Conservation (phyloP, 2,113 vertebrate species). For the Euleptes europaea region DNA sequence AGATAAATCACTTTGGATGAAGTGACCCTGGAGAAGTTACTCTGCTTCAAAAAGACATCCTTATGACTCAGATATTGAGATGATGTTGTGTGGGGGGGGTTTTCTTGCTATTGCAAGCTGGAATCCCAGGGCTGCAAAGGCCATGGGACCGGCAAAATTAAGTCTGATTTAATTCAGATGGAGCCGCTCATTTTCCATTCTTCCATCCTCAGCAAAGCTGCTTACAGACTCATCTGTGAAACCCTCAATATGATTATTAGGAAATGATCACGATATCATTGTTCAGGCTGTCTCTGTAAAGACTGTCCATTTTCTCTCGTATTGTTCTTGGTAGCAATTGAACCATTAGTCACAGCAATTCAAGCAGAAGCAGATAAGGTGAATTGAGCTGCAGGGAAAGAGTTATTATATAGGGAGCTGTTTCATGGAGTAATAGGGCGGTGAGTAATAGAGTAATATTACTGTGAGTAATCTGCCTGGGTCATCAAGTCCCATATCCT, state of each 20-base stretch:
- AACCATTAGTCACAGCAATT: neutral
- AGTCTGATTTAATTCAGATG: neutral
- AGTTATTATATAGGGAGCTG: neutral
- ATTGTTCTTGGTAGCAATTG: neutral
- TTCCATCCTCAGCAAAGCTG: neutral
- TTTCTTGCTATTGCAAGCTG: too few species aligned
- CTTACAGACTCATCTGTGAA: neutral
- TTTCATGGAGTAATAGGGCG: neutral
- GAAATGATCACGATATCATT: neutral
- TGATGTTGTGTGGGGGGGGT: neutral
- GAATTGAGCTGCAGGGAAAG: neutral
- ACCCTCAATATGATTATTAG: neutral
- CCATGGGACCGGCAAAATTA: neutral
- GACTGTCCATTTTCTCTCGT: neutral
- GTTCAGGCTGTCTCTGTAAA: neutral
- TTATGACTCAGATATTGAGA: neutral
- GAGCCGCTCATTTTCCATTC: neutral
- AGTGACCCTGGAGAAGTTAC: neutral
- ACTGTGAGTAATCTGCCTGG: neutral
- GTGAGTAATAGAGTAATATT: neutral
- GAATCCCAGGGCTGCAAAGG: neutral
- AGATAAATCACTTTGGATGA: neutral
- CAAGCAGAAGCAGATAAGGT: neutral
- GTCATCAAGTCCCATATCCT: constrained; percentile 1
- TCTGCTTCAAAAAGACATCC: neutral